Evolutionary conservation across 2,888 invertebrate genomes (phyloP).

Genomic region (Venustoraphidia nigricollis): DNA sequence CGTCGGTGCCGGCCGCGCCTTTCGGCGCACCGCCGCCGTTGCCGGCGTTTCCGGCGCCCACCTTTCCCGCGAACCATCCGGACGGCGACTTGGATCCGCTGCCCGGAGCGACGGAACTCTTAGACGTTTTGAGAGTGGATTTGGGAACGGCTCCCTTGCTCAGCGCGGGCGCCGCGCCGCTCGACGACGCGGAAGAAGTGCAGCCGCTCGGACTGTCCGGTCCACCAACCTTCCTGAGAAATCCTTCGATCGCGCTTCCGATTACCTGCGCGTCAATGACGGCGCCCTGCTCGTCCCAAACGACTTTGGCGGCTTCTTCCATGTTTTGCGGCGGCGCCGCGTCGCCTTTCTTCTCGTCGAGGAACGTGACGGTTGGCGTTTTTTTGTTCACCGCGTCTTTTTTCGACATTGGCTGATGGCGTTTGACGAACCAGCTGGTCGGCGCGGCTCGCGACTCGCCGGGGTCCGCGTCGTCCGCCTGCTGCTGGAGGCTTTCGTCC

Average conservation of each 20-base stretch:
- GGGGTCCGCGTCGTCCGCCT: slow-evolving; percentile 21
- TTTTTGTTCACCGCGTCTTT: slow-evolving; percentile 33
- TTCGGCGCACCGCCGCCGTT: slow-evolving; percentile 10
- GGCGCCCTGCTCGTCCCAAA: slow-evolving; percentile 64
- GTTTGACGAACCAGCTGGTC: slow-evolving; percentile 60
- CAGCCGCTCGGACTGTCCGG: slow-evolving; percentile 25
- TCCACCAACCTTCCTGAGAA: slow-evolving; percentile 44
- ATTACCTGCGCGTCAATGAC: slow-evolving; percentile 66
- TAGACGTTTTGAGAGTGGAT: slow-evolving; percentile 17
- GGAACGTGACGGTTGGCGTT: slow-evolving; percentile 33
- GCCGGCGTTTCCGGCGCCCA: slow-evolving; percentile 19
- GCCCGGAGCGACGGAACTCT: slow-evolving; percentile 12
- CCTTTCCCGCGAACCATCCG: slow-evolving; percentile 17
- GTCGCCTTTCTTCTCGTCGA: slow-evolving; percentile 43
- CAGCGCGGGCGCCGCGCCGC: slow-evolving; percentile 20
- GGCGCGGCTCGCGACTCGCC: slow-evolving; percentile 26
- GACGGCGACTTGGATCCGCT: slow-evolving; percentile 8
- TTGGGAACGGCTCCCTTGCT: slow-evolving; percentile 27
- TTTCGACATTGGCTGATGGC: slow-evolving; percentile 60
- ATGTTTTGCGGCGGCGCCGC: slow-evolving; percentile 16
- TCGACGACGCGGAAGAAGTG: slow-evolving; percentile 12
- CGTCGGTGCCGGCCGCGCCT: slow-evolving; percentile 35
- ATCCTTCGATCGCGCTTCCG: slow-evolving; percentile 74
- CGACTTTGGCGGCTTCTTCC: slow-evolving; percentile 31
- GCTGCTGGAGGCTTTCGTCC: slow-evolving; percentile 16